These are phyloP conservation scores for Actenoides hombroni DNA, from an alignment of 2,113 vertebrate species.

Conservation along the genomic window DNA sequence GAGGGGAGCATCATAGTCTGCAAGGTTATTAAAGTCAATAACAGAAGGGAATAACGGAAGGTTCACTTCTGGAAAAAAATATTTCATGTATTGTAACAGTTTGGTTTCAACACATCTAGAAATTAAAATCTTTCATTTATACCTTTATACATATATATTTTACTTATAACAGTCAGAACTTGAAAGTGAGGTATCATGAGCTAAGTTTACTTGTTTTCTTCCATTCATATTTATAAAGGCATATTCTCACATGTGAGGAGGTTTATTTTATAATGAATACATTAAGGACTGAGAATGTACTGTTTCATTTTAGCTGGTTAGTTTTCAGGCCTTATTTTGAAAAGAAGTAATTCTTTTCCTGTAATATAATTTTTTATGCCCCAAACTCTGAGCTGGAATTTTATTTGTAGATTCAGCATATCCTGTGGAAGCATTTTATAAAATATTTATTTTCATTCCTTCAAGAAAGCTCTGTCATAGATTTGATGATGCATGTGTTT, in stretches of 20 bases:
- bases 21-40: too few species aligned
- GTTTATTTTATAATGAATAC: background rate
- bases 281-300: background rate
- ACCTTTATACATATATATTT: background rate
- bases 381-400: background rate
- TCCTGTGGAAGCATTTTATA: background rate
- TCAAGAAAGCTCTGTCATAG: background rate
- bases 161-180: background rate
- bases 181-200: background rate
- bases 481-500: background rate
- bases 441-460: conserved; percentile 12
- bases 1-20: too few species aligned
- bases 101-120: background rate
- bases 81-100: too few species aligned
- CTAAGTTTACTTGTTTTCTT: background rate
- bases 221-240: background rate
- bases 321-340: background rate
- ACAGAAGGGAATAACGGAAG: too few species aligned
- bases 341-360: background rate
- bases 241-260: background rate
- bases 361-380: background rate
- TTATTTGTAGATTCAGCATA: conserved; percentile 2
- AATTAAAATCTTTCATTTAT: background rate
- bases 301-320: background rate
- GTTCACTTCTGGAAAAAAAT: too few species aligned